A percentile compares a stretch with the other conserved stretches of the same genome.
phyloP scores from a whole-genome alignment of 2,797 vertebrate genomes.

The Helicolenus hilgendorfi region DNA sequence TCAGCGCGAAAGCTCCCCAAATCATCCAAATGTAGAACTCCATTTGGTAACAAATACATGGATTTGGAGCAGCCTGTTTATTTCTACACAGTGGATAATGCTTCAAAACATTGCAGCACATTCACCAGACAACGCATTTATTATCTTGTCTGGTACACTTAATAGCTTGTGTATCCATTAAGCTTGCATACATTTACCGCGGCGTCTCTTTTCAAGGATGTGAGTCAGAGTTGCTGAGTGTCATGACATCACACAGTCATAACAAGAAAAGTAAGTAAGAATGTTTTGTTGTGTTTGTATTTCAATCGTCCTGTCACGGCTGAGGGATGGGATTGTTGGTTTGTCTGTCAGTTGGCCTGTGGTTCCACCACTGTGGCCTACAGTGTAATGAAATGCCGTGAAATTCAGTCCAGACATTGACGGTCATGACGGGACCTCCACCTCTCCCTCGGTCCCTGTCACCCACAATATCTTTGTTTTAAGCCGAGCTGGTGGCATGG shows the following conservation, averaged over 20 bases:
- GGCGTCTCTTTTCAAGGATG: conserved; percentile 18
- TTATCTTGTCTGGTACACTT: conserved; percentile 19
- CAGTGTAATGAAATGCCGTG: not conserved
- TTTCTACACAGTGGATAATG: conserved; percentile 16
- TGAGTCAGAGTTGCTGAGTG: not conserved
- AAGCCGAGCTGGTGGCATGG: not conserved
- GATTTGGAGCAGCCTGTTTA: conserved; percentile 35
- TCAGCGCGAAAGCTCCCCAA: conserved; percentile 31
- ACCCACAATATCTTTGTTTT: not conserved
- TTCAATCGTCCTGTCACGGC: not conserved
- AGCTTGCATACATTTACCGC: conserved; percentile 36
- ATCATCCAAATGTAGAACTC: conserved; percentile 17
- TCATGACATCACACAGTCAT: not conserved
- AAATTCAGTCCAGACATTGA: not conserved
- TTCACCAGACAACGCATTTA: conserved; percentile 42
- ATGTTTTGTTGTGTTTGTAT: not conserved
- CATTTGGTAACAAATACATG: conserved; percentile 37
- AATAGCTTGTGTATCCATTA: conserved; percentile 54
- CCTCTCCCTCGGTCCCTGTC: not conserved
- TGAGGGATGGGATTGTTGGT: not conserved
- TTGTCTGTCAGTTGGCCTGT: not conserved
- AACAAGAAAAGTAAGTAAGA: not conserved
- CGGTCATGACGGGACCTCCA: not conserved
- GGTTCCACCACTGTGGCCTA: not conserved
- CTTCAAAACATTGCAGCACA: conserved; percentile 30